A percentile compares a stretch with the other conserved stretches of the same genome.
These are phyloP conservation scores for Pantherophis guttatus DNA, from an alignment of 2,113 vertebrate genomes.

Conservation along the genomic window DNA sequence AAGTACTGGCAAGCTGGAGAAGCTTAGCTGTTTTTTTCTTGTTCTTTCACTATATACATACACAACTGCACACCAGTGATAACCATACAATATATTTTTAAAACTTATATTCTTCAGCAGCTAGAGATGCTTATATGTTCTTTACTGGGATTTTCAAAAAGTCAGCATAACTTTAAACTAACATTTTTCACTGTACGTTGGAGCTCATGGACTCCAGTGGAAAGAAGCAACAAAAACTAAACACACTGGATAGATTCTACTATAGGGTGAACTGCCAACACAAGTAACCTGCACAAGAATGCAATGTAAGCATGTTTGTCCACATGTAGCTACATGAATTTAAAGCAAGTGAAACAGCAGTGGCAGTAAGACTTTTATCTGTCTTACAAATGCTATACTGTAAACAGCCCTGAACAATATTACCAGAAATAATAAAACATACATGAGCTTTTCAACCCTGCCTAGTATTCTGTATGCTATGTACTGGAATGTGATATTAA, in stretches of 20 bases:
- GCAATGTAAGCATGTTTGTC: not conserved
- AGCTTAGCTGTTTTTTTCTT: not conserved
- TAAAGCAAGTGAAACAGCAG: not conserved
- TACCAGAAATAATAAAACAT: not conserved
- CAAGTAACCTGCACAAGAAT: not conserved
- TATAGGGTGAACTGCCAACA: not conserved
- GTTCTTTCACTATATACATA: not conserved
- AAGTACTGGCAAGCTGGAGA: not conserved
- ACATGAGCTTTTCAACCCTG: not conserved
- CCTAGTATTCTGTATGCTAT: not conserved
- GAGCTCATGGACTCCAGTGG: not conserved
- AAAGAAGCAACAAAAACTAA: not conserved
- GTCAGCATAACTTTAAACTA: not conserved
- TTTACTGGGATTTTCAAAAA: not conserved
- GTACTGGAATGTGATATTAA: not conserved
- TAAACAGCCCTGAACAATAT: not conserved
- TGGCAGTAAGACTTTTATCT: not conserved
- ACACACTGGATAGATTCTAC: not conserved
- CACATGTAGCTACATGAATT: not conserved
- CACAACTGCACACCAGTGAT: not conserved
- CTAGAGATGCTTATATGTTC: not conserved
- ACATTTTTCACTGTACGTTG: not conserved
- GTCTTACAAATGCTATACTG: not conserved
- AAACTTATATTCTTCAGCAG: not conserved
- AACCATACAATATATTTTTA: not conserved